Evolutionary conservation across 2,113 vertebrate species (phyloP).

Genomic region (Hydropotes inermis): DNA sequence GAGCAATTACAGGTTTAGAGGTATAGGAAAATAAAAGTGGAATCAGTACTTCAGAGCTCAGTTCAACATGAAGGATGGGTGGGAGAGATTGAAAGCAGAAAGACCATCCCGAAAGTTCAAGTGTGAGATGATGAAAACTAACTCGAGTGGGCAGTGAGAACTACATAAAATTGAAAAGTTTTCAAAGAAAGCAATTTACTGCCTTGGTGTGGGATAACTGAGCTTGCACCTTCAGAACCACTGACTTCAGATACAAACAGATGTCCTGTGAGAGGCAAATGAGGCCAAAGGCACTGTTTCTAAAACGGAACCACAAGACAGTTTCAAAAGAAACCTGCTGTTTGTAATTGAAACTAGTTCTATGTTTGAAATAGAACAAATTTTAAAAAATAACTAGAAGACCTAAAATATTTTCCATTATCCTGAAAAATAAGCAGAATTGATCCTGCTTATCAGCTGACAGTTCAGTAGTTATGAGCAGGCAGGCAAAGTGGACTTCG

Average conservation of each 20-base stretch:
- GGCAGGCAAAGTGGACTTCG: not conserved
- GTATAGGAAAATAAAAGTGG: not conserved
- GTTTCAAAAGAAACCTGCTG: conserved; percentile 19
- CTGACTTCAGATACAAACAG: not conserved
- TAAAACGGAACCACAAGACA: not conserved
- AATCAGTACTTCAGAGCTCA: not conserved
- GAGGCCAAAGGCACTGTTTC: not conserved
- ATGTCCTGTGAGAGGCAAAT: conserved; percentile 33
- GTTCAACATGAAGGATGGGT: not conserved
- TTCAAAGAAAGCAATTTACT: not conserved
- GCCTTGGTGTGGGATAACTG: not conserved
- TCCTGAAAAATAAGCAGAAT: conserved; percentile 8
- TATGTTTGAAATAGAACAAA: conserved; percentile 39
- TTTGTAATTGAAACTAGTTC: conserved; percentile 30
- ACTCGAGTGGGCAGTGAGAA: not conserved
- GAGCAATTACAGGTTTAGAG: not conserved
- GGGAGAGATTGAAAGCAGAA: not conserved
- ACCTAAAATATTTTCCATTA: not conserved
- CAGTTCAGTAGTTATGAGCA: not conserved
- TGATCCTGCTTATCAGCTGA: not conserved
- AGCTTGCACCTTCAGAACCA: not conserved
- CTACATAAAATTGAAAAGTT: not conserved
- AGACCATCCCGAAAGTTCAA: not conserved
- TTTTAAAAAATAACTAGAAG: not conserved
- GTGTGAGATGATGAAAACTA: not conserved